A percentile compares a stretch with the other conserved stretches of the same genome.
phyloP scores from a whole-genome alignment of 1,140 invertebrate species.

The Octopus bimaculoides region DNA sequence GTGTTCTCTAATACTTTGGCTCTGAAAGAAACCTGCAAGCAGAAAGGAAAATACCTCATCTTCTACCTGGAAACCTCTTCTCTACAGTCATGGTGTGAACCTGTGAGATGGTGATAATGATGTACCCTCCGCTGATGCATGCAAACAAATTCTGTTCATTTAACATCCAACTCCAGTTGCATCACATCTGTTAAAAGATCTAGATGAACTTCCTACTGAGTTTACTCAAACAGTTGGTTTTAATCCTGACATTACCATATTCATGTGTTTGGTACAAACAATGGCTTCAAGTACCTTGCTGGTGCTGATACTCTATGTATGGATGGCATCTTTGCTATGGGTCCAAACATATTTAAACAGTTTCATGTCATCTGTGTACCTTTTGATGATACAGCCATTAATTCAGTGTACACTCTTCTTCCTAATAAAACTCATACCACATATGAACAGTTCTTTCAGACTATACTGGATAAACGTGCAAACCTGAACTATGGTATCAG shows the following conservation, averaged over 20 bases:
- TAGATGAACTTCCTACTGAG: constrained; percentile 4
- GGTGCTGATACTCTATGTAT: constrained; percentile 23
- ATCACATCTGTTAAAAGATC: not conserved
- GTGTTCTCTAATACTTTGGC: no score
- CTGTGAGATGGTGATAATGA: no score
- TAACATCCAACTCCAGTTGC: not conserved
- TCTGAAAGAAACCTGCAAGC: no score
- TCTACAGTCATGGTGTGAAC: no score
- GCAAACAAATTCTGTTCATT: not conserved
- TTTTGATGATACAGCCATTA: constrained; percentile 24
- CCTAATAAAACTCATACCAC: constrained; percentile 22
- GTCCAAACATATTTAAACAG: constrained; percentile 26
- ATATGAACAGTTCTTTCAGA: constrained; percentile 13
- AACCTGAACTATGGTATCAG: not conserved
- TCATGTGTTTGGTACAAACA: constrained; percentile 20
- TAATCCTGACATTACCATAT: constrained; percentile 19
- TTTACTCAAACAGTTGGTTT: constrained; percentile 16
- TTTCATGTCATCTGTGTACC: constrained; percentile 24
- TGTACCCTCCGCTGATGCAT: no score
- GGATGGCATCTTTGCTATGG: constrained; percentile 25
- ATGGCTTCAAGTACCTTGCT: constrained; percentile 20
- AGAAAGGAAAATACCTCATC: no score
- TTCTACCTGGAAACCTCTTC: no score
- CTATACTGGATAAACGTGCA: not conserved
- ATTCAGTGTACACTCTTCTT: constrained; percentile 22